phyloP scores from a whole-genome alignment of 2,888 invertebrate genomes.

The Lithophane ornitopus region DNA sequence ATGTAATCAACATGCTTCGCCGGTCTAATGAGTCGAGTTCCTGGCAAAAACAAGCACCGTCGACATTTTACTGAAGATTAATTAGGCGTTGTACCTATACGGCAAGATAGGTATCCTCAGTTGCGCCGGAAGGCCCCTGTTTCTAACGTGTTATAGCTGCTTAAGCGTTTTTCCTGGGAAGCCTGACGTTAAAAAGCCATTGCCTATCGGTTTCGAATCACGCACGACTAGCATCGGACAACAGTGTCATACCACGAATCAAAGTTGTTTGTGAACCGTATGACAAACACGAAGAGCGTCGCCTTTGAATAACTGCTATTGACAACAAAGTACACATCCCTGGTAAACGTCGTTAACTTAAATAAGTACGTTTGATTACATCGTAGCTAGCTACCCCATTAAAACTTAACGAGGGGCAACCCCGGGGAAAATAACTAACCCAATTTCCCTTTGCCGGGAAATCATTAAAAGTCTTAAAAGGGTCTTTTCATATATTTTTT shows the following conservation, averaged over 20 bases:
- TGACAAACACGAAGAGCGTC: conserved; percentile 66
- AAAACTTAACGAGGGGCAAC: conserved; percentile 91
- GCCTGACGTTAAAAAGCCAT: conserved; percentile 67
- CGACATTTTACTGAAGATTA: conserved; percentile 89
- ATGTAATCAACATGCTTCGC: conserved; percentile 90
- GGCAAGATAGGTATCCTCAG: conserved; percentile 75
- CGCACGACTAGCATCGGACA: conserved; percentile 64
- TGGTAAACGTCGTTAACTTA: conserved; percentile 89
- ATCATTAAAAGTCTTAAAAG: conserved; percentile 91
- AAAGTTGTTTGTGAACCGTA: conserved; percentile 66
- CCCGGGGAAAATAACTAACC: conserved; percentile 91
- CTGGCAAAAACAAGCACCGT: conserved; percentile 88
- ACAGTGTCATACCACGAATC: conserved; percentile 66
- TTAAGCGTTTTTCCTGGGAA: conserved; percentile 80
- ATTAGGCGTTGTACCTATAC: conserved; percentile 87
- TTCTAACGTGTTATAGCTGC: conserved; percentile 77
- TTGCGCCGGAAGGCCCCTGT: conserved; percentile 77
- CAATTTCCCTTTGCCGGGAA: conserved; percentile 91
- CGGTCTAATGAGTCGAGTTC: conserved; percentile 90
- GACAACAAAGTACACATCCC: conserved; percentile 85
- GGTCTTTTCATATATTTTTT: conserved; percentile 90
- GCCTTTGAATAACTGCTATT: conserved; percentile 81
- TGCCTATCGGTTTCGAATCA: conserved; percentile 43
- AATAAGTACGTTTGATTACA: conserved; percentile 90
- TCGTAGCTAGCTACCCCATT: conserved; percentile 90